Evolutionary conservation across 2,888 invertebrate genomes (phyloP), one percentile per base, ranked within the genome.

Genomic region (Listrodromus nycthemerus): DNA sequence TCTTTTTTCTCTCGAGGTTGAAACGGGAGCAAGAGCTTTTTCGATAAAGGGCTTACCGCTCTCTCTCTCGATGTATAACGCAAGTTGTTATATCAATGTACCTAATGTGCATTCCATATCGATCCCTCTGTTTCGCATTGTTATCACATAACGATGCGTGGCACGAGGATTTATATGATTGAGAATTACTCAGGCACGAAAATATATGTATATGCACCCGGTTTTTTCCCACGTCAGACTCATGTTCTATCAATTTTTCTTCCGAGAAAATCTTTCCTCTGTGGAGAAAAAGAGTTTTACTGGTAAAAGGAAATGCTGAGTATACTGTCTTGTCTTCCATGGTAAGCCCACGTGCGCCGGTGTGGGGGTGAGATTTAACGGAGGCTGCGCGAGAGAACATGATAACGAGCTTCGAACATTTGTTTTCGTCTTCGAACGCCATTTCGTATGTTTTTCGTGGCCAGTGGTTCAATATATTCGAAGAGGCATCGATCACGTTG

Each of bases 391-490:
- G 50, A 69, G 71, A 75, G 71, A 45, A 65, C 58, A 30, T 66
- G 66, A 27, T 80, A 80, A 80, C 83, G 83, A 80, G 75, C 63
- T 82, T 69, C 74, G 82, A 87, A 86, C 80, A 81, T 76, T 74
- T 79, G 84, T 87, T 27, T 58, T 83, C 78, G 73, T 78, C 86
- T 82, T 86, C 83, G 58, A 73, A 69, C 2, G 16, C 27, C 70
- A 83, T 84, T 77, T 78, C 80, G 74, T 81, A 88, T 86, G 82
- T 85, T 85, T 80, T 58, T 52, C 67, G 50, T 33, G 73, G 33
- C 48, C 16, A n/a, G 52, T n/a, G 66, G 63, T 58, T 58, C 58
- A 13, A 30, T 69, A 74, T 75, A 76, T 75, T 76, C 50, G 55
- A 61, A 83, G 80, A 80, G 70, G 50, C 27, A 80, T 76, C 66